Evolutionary conservation across 2,113 vertebrate species (phyloP), one percentile per base, ranked within the genome.

Genomic region (Phainopepla nitens): DNA sequence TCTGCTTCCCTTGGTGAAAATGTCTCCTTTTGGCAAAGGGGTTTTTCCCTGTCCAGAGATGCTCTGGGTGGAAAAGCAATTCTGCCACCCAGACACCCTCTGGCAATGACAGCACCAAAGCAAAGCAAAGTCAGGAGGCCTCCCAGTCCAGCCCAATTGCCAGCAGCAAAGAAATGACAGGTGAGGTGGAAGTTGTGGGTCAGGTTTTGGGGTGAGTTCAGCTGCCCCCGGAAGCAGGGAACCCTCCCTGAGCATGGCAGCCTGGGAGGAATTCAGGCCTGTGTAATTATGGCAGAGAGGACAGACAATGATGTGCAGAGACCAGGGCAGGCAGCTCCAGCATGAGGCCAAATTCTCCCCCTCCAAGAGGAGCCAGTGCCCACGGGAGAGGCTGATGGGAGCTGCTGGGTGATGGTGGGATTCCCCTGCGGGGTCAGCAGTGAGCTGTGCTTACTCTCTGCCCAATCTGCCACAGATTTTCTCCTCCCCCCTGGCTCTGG

Each of bases 21-120:
- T 2, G 2, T 28, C 47, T n/a, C 47, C 8, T 61, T 51, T 65
- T 3, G 2, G 19, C 23, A 7, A 84, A 51, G 2, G 22, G 1
- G 4, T 5, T n/a, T 49, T 85, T 58, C 24, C 41, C 35, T 5
- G 29, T 24, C 19, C 15, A 1, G 9, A 3, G 28, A n/a, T 57
- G 4, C 23, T 78, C 29, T 5, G 25, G 42, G 18, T 71, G 64
- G 57, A 49, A 50, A 66, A 71, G 42, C 4, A 44, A 20, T 25
- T 56, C 53, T 60, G 45, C 23, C 76, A 41, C 81, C 42, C 92
- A 90, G 92, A 42, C 80, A 36, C 35, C 73, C 65, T 72, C 64
- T 23, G 69, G 88, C 68, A 70, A 61, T 1, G 9, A 16, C 73
- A 50, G 47, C 21, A 14, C 21, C 5, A 70, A 57, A 50, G 87